phyloP scores from a whole-genome alignment of 2,888 invertebrate species.

The Strigamia crassipes region DNA sequence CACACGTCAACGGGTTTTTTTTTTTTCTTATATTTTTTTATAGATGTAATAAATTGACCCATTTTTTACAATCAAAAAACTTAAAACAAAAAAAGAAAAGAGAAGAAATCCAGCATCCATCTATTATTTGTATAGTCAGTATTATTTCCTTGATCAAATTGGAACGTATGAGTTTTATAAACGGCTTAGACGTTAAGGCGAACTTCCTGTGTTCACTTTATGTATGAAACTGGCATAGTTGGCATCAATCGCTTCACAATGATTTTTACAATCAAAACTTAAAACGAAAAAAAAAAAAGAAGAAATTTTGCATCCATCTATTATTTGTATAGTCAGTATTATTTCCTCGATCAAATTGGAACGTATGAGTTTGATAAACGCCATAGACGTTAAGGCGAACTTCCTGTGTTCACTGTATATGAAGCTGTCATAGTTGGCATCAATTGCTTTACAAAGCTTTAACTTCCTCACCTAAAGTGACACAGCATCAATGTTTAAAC shows the following conservation, averaged over 20 bases:
- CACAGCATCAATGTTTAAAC: background rate
- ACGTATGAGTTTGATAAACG: background rate
- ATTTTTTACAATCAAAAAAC: constrained; percentile 13
- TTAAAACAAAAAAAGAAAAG: background rate
- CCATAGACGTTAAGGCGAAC: too few relatives aligned
- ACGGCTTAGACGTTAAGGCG: background rate
- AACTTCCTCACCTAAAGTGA: background rate
- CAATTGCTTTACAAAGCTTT: background rate
- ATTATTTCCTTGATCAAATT: too few relatives aligned
- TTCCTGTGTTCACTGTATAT: background rate
- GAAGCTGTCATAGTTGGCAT: background rate
- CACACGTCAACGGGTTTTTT: background rate
- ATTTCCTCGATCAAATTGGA: too few relatives aligned
- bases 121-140: background rate
- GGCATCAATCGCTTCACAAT: background rate
- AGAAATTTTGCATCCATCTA: too few relatives aligned
- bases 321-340: background rate
- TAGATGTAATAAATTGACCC: background rate
- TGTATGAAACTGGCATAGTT: background rate
- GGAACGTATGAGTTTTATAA: background rate
- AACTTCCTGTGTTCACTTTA: background rate
- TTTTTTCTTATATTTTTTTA: constrained; percentile 22
- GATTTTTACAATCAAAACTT: too few relatives aligned
- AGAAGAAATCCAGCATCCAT: background rate
- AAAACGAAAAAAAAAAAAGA: too few relatives aligned